Evolutionary conservation across 2,888 invertebrate species (phyloP).

Genomic region (Prenolepis imparis): DNA sequence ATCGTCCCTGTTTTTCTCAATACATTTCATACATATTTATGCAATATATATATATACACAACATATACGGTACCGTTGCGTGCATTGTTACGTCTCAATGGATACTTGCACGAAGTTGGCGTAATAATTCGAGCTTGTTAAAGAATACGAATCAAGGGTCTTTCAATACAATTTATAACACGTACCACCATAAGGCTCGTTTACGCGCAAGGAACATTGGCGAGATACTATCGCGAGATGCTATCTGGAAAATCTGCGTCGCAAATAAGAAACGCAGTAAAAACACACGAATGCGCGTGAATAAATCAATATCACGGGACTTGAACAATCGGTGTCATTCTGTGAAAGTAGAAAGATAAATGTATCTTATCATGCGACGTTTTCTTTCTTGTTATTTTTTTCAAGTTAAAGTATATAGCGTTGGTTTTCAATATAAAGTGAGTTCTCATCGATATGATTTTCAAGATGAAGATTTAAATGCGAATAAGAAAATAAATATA

Average conservation of each 20-base stretch:
- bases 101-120: constrained; percentile 65
- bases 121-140: constrained; percentile 64
- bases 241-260: constrained; percentile 34
- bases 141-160: constrained; percentile 59
- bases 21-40: no score
- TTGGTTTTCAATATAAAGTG: not conserved
- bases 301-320: constrained; percentile 11
- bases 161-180: constrained; percentile 45
- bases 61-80: constrained; percentile 60
- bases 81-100: constrained; percentile 72
- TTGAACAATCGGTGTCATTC: not conserved
- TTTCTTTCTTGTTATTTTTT: no score
- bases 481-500: not conserved
- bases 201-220: constrained; percentile 20
- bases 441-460: not conserved
- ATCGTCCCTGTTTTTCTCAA: constrained; percentile 66
- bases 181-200: constrained; percentile 26
- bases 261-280: constrained; percentile 22
- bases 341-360: not conserved
- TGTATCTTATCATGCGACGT: not conserved
- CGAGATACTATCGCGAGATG: constrained; percentile 35
- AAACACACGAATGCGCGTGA: constrained; percentile 41
- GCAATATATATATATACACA: constrained; percentile 8
- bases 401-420: not conserved
- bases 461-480: not conserved